A percentile compares a stretch with the other conserved stretches of the same genome.
Evolutionary conservation across 2,113 vertebrate species (phyloP).

Genomic region (Odocoileus virginianus): DNA sequence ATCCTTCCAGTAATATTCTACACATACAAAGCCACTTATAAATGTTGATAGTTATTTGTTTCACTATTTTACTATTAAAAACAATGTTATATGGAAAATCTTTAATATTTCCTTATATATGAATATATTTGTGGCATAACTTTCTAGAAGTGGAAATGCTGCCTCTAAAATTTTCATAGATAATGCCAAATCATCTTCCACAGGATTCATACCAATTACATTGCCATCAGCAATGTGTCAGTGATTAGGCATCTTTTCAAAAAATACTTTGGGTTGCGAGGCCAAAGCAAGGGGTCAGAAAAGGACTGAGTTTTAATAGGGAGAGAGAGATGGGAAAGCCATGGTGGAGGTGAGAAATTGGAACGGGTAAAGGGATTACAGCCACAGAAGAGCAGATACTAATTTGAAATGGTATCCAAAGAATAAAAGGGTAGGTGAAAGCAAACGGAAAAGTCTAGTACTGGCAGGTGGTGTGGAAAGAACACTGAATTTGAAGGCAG

Average conservation of each 20-base stretch:
- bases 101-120: neutral
- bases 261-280: neutral
- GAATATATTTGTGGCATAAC: neutral
- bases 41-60: neutral
- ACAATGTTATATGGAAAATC: neutral
- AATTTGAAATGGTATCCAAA: neutral
- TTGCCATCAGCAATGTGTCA: neutral
- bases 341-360: neutral
- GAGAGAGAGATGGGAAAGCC: neutral
- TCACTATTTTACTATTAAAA: neutral
- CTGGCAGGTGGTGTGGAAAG: neutral
- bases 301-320: neutral
- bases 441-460: neutral
- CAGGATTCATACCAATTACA: neutral
- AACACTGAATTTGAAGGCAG: neutral
- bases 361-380: neutral
- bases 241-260: neutral
- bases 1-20: neutral
- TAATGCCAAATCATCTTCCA: neutral
- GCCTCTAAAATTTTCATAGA: neutral
- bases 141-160: neutral
- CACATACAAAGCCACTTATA: neutral
- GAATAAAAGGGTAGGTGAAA: neutral
- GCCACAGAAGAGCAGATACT: neutral
- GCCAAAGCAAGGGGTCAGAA: neutral